A percentile compares a stretch with the other conserved stretches of the same genome.
Evolutionary conservation across 2,113 vertebrate species (phyloP).

Genomic region (Salvator merianae): DNA sequence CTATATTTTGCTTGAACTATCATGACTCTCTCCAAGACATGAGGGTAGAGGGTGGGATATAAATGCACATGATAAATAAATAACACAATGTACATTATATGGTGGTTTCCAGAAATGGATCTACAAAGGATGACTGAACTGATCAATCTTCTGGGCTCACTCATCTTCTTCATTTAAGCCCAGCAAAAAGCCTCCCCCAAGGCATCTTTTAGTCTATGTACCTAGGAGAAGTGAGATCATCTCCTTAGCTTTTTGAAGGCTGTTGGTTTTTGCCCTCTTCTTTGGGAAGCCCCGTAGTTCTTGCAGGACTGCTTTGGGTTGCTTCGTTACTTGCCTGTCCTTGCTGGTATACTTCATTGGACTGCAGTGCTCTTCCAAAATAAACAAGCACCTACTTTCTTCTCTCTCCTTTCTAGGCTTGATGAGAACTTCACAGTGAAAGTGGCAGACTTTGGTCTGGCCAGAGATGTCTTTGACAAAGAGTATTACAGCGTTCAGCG

Average conservation of each 20-base stretch:
- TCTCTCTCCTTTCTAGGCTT: conserved; percentile 74
- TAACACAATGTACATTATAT: no score
- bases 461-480: conserved; percentile 91
- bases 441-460: conserved; percentile 97
- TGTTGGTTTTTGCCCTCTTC: no score
- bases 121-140: not conserved
- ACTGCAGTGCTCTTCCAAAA: not conserved
- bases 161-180: not conserved
- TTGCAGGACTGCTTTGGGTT: not conserved
- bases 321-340: not conserved
- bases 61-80: no score
- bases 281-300: not conserved
- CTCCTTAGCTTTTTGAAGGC: not conserved
- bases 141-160: not conserved
- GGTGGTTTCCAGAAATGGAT: no score
- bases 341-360: not conserved
- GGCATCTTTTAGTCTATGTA: no score
- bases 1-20: no score
- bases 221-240: not conserved
- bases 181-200: no score
- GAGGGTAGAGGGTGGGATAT: no score
- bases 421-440: conserved; percentile 92
- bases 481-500: conserved; percentile 92
- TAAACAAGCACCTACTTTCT: no score
- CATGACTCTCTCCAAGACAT: no score